Evolutionary conservation across 2,113 vertebrate genomes (phyloP), one percentile per base, ranked within the genome.

Genomic region (Pachyramphus minor): DNA sequence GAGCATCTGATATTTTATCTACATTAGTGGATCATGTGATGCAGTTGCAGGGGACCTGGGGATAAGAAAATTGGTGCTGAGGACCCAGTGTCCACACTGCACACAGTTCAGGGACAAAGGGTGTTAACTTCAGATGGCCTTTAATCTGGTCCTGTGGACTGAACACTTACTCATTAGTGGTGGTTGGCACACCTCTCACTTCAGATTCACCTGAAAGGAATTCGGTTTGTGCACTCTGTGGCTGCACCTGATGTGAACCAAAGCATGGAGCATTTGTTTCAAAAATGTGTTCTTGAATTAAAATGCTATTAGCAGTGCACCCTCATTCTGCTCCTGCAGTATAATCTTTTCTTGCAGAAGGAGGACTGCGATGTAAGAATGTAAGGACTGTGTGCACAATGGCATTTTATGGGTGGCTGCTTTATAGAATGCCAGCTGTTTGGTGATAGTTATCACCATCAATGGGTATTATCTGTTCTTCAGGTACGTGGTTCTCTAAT

Each of bases 121-220:
- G 4, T 56, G 18, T 80, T 73, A 18, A 18, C 12, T 85, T 83
- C 44, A 73, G 31, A 33, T 39, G 71, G 27, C 23, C 23, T 64
- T 84, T 69, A 47, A 8, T 41, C 35, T 64, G 27, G 11, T 84
- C 27, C 33, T 72, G 3, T 23, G 47, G 24, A 13, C 63, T 53
- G 50, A 62, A 41, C 1, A 0, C 16, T 87, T 2, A 1, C 14
- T 60, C 2, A 1, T 68, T 49, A 52, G 9, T 41, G 37, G 16
- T 44, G 41, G 10, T 17, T 45, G 22, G 14, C 30, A 50, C 21
- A 15, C 30, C 5, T 74, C 78, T 39, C 39, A 9, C 24, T 63
- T 66, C 39, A 49, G 39, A 44, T 78, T 83, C 13, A 18, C 68
- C 44, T 60, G 77, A 69, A 71, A 64, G 18, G 12, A 89, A 45